These are phyloP conservation scores for Epistrophe grossulariae DNA, from an alignment of 2,888 invertebrate species.

Conservation along the genomic window DNA sequence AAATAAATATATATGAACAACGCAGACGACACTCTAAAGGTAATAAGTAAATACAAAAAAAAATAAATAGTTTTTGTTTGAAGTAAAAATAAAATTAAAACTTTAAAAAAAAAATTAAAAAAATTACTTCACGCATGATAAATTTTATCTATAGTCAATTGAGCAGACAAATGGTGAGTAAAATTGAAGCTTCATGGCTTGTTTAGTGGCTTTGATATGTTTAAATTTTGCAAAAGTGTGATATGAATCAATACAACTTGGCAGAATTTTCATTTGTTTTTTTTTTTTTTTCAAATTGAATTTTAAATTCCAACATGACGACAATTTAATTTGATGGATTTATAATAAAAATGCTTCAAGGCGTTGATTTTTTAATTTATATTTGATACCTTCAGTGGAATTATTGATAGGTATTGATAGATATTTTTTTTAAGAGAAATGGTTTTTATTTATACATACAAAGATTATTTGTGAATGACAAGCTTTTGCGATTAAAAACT, in stretches of 20 bases:
- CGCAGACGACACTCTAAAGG: not conserved
- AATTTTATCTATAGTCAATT: slow-evolving; percentile 52
- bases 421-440: not conserved
- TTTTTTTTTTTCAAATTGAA: slow-evolving; percentile 10
- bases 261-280: slow-evolving; percentile 28
- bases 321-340: slow-evolving; percentile 29
- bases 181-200: slow-evolving; percentile 20
- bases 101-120: slow-evolving; percentile 6
- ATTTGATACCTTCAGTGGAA: not conserved
- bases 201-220: slow-evolving; percentile 6
- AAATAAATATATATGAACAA: not conserved
- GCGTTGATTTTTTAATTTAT: not conserved
- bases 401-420: not conserved
- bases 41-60: not conserved
- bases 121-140: slow-evolving; percentile 60
- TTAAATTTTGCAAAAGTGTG: slow-evolving; percentile 34
- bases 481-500: too few relatives aligned
- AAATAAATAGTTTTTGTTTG: not conserved
- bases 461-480: too few relatives aligned
- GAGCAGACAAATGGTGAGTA: slow-evolving; percentile 19
- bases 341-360: not conserved
- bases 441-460: not conserved
- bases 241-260: slow-evolving; percentile 46
- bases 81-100: slow-evolving; percentile 13
- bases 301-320: slow-evolving; percentile 30